phyloP scores from a whole-genome alignment of 2,113 vertebrate genomes.

The Anoura caudifer region DNA sequence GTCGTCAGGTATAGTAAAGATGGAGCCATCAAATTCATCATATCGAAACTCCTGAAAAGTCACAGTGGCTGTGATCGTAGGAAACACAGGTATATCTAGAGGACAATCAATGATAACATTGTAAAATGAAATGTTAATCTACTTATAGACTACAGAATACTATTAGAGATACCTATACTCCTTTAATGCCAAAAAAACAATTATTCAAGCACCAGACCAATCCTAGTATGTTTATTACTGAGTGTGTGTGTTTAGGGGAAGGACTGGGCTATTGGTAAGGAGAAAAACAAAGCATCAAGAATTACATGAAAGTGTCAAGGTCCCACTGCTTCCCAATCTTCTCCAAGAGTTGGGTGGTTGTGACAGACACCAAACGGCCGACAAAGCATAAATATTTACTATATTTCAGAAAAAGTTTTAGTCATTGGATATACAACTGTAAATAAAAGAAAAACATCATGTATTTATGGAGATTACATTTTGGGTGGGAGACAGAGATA shows the following conservation, averaged over 20 bases:
- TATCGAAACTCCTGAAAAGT: conserved; percentile 99
- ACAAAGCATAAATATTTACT: not conserved
- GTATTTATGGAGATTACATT: not conserved
- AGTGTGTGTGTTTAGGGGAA: not conserved
- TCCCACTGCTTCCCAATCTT: not conserved
- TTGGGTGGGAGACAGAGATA: not conserved
- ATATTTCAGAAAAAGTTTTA: not conserved
- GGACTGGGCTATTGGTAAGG: not conserved
- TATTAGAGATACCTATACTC: not conserved
- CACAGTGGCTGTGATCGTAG: conserved; percentile 99
- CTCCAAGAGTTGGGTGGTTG: not conserved
- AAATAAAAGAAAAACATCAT: not conserved
- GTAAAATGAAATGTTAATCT: not conserved
- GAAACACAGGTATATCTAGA: conserved; percentile 97
- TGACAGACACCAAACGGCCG: not conserved
- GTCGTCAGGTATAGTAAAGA: conserved; percentile 94
- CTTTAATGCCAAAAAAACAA: not conserved
- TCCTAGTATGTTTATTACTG: not conserved
- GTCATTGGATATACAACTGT: not conserved
- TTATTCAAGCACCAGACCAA: not conserved
- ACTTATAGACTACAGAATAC: not conserved
- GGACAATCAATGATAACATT: not conserved
- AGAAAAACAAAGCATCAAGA: not conserved
- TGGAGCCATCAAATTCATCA: conserved; percentile 90
- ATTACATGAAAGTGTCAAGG: not conserved